Conservation (phyloP, 2,113 vertebrate species). For the Tachysurus fulvidraco region DNA sequence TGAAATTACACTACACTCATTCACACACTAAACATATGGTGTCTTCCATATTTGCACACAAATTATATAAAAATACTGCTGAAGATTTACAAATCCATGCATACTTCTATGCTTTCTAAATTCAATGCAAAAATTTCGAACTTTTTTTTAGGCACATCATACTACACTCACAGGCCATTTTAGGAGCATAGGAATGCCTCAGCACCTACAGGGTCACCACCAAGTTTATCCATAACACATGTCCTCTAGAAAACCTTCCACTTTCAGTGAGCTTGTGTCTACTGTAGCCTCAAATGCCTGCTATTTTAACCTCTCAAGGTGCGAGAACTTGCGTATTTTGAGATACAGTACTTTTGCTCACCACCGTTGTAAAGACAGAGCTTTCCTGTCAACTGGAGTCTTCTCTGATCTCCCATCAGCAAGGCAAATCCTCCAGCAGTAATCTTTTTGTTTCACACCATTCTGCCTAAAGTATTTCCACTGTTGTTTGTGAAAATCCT, state of each 20-base stretch:
- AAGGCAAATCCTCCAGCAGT: background rate
- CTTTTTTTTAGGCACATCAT: background rate
- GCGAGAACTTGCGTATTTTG: background rate
- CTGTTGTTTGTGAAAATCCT: background rate
- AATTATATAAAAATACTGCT: background rate
- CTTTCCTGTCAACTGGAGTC: background rate
- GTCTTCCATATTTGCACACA: background rate
- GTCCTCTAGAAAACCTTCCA: background rate
- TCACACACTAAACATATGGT: conserved; percentile 8
- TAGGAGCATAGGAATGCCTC: background rate
- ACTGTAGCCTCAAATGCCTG: background rate
- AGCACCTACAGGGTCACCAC: background rate
- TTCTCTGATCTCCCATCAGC: background rate
- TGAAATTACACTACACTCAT: conserved; percentile 3
- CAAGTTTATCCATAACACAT: background rate
- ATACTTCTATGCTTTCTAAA: background rate
- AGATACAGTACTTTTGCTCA: background rate
- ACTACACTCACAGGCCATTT: background rate
- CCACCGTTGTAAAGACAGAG: background rate
- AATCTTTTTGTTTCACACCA: background rate
- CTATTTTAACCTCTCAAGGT: background rate
- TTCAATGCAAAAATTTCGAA: background rate
- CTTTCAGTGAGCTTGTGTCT: background rate
- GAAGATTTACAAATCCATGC: background rate
- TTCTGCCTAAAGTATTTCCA: background rate